phyloP scores from a whole-genome alignment of 2,113 vertebrate species.

The Abramis brama region DNA sequence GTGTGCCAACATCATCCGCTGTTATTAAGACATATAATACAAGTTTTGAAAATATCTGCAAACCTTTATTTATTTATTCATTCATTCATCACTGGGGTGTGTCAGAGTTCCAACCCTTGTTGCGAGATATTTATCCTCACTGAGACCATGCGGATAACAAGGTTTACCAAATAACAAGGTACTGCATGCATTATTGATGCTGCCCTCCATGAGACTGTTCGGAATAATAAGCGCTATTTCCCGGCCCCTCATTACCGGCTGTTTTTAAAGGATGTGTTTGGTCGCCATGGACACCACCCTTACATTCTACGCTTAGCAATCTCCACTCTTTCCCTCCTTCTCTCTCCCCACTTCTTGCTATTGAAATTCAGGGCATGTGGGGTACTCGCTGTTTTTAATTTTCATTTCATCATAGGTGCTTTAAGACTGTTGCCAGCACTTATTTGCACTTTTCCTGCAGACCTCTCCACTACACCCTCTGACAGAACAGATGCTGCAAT shows the following conservation, averaged over 20 bases:
- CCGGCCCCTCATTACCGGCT: slow-evolving; percentile 80
- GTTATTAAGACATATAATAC: slow-evolving; percentile 23
- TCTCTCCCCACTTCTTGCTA: slow-evolving; percentile 55
- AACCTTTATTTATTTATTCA: slow-evolving; percentile 63
- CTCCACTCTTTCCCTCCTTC: slow-evolving; percentile 22
- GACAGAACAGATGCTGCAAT: slow-evolving; percentile 99
- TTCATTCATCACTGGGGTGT: slow-evolving; percentile 66
- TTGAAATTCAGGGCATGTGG: slow-evolving; percentile 93
- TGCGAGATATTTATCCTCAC: slow-evolving; percentile 94
- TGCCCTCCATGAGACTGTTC: slow-evolving; percentile 81
- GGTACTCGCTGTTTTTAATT: slow-evolving; percentile 97
- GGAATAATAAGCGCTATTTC: slow-evolving; percentile 82
- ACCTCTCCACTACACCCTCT: slow-evolving; percentile 95
- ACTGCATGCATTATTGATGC: slow-evolving; percentile 88
- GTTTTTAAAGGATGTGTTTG: slow-evolving; percentile 78
- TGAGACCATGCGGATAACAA: slow-evolving; percentile 82
- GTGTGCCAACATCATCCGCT: slow-evolving; percentile 29
- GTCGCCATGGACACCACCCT: slow-evolving; percentile 76
- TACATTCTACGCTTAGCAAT: slow-evolving; percentile 71
- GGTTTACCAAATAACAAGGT: slow-evolving; percentile 87
- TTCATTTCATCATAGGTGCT: slow-evolving; percentile 99
- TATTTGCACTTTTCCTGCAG: slow-evolving; percentile 98
- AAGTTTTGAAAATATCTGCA: slow-evolving; percentile 74
- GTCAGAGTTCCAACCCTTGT: slow-evolving; percentile 74
- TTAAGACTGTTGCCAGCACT: slow-evolving; percentile 97